phyloP scores from a whole-genome alignment of 2,797 vertebrate species.

The Cetoscarus ocellatus region DNA sequence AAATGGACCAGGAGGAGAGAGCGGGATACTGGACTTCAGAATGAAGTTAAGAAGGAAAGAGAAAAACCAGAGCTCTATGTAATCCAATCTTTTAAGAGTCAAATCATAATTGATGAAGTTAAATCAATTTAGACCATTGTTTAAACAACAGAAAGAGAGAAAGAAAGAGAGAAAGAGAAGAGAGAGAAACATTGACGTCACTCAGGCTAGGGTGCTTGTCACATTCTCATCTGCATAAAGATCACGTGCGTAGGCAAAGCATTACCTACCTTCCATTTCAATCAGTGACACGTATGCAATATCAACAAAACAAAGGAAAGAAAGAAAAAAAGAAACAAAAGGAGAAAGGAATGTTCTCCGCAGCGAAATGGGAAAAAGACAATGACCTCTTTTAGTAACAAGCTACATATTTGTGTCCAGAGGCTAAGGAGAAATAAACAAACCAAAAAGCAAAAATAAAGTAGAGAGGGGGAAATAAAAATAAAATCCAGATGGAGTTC shows the following conservation, averaged over 20 bases:
- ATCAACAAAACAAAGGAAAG: constrained; percentile 87
- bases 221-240: constrained; percentile 98
- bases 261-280: constrained; percentile 99
- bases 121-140: constrained; percentile 80
- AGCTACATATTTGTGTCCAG: constrained; percentile 87
- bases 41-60: constrained; percentile 86
- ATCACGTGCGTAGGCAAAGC: constrained; percentile 96
- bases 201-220: constrained; percentile 97
- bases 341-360: constrained; percentile 96
- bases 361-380: constrained; percentile 97
- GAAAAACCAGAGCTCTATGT: constrained; percentile 84
- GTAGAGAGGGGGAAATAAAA: constrained; percentile 55
- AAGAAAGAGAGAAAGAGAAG: constrained; percentile 58
- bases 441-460: constrained; percentile 71
- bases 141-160: constrained; percentile 73
- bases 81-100: constrained; percentile 76
- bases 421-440: constrained; percentile 81
- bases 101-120: constrained; percentile 79
- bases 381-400: constrained; percentile 96
- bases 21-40: constrained; percentile 82
- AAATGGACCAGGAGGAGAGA: constrained; percentile 84
- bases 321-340: constrained; percentile 85
- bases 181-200: constrained; percentile 94
- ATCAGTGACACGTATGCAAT: constrained; percentile 98
- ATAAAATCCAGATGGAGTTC: constrained; percentile 69